Conservation (phyloP, 2,113 vertebrate genomes). For the Menura novaehollandiae region DNA sequence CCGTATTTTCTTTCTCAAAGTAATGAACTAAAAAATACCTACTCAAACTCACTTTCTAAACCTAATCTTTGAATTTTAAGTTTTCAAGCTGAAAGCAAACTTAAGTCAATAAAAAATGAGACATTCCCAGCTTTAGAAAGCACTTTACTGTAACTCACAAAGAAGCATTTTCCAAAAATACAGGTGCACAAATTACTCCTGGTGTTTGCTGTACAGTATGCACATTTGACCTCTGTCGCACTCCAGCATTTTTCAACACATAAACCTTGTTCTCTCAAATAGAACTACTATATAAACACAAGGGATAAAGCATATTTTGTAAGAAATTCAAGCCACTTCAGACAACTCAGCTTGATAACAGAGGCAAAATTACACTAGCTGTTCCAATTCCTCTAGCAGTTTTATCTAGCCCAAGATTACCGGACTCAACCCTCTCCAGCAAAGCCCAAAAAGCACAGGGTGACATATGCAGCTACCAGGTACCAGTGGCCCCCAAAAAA, state of each 20-base stretch:
- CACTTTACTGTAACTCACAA: constrained; percentile 25
- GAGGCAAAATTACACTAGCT: constrained; percentile 25
- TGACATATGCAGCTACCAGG: background rate
- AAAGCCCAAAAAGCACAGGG: background rate
- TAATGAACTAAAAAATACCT: background rate
- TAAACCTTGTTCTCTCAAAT: constrained; percentile 57
- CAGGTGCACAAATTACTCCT: constrained; percentile 16
- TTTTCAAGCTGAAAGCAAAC: constrained; percentile 27
- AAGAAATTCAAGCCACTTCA: constrained; percentile 46
- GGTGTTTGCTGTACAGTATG: constrained; percentile 39
- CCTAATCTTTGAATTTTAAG: background rate
- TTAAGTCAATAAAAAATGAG: constrained; percentile 55
- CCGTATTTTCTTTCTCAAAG: background rate
- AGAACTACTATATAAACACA: constrained; percentile 40
- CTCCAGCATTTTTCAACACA: constrained; percentile 29
- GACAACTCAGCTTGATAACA: constrained; percentile 44
- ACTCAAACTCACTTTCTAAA: background rate
- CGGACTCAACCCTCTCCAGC: background rate
- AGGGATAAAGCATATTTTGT: constrained; percentile 54
- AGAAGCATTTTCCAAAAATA: constrained; percentile 52
- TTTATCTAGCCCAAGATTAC: background rate
- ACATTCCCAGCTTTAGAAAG: constrained; percentile 38
- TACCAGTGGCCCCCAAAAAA: background rate
- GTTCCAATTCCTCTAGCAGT: background rate
- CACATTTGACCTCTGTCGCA: constrained; percentile 3